phyloP scores from a whole-genome alignment of 2,113 vertebrate genomes.

The Pantherophis guttatus region DNA sequence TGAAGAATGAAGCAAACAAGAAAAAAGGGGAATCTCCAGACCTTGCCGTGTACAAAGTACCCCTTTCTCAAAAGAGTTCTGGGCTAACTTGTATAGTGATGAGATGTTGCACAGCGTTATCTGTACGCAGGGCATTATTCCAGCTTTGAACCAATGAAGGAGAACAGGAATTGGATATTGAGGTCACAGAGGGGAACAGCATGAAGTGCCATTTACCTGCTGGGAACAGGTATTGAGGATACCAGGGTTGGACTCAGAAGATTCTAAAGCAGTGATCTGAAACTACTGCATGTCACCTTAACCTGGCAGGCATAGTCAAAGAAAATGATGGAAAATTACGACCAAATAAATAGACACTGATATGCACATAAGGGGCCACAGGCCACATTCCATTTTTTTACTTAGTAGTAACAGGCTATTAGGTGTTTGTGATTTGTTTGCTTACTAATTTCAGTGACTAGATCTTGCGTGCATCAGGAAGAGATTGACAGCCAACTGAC shows the following conservation, averaged over 20 bases:
- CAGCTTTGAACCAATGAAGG: slow-evolving; percentile 40
- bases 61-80: slow-evolving; percentile 31
- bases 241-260: slow-evolving; percentile 39
- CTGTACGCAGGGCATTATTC: slow-evolving; percentile 49
- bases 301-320: slow-evolving; percentile 26
- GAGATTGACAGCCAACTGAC: neutral
- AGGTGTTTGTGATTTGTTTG: neutral
- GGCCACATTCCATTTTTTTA: neutral
- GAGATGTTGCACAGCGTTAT: slow-evolving; percentile 46
- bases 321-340: slow-evolving; percentile 19
- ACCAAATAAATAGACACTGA: slow-evolving; percentile 16
- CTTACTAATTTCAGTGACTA: slow-evolving; percentile 4
- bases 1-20: slow-evolving; percentile 51
- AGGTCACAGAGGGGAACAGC: slow-evolving; percentile 54
- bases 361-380: neutral
- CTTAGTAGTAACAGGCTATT: slow-evolving; percentile 1
- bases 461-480: neutral
- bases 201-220: slow-evolving; percentile 45
- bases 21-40: slow-evolving; percentile 22
- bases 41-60: slow-evolving; percentile 35
- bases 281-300: slow-evolving; percentile 36
- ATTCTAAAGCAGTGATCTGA: slow-evolving; percentile 46
- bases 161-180: slow-evolving; percentile 53
- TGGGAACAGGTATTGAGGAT: slow-evolving; percentile 59
- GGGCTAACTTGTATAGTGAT: neutral